phyloP scores from a whole-genome alignment of 2,113 vertebrate genomes.

The Strix aluco region DNA sequence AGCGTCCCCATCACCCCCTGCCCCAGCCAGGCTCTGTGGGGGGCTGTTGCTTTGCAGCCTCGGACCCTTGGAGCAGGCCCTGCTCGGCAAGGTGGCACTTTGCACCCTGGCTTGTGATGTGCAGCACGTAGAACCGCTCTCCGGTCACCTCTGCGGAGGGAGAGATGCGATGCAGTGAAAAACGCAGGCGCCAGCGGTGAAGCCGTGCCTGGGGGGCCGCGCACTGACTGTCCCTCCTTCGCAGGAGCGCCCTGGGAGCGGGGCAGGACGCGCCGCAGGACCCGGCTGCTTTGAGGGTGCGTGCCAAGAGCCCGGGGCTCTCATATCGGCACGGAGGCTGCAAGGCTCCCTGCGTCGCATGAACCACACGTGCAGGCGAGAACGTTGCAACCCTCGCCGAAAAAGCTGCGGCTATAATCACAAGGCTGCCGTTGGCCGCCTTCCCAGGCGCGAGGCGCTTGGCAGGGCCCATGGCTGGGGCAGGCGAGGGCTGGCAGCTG shows the following conservation, averaged over 20 bases:
- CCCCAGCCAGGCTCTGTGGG: accelerated
- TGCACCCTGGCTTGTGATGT: background rate
- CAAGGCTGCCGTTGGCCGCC: background rate
- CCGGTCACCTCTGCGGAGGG: background rate
- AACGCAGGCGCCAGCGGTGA: accelerated
- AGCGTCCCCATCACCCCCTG: background rate
- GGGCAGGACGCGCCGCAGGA: accelerated
- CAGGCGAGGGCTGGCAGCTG: background rate
- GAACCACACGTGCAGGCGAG: background rate
- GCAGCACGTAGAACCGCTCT: background rate
- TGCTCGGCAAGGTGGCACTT: background rate
- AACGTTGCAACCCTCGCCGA: accelerated
- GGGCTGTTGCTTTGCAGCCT: background rate
- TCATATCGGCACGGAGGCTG: accelerated
- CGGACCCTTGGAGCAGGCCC: accelerated
- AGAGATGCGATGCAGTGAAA: accelerated
- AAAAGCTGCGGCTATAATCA: background rate
- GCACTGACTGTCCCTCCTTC: background rate
- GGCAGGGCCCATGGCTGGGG: background rate
- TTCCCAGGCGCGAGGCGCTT: background rate
- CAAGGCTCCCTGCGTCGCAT: accelerated
- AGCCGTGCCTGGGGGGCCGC: accelerated
- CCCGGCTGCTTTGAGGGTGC: background rate
- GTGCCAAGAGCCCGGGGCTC: background rate
- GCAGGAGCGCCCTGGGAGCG: accelerated